Evolutionary conservation across 2,113 vertebrate genomes (phyloP).

Genomic region (Lampris megalopsis): DNA sequence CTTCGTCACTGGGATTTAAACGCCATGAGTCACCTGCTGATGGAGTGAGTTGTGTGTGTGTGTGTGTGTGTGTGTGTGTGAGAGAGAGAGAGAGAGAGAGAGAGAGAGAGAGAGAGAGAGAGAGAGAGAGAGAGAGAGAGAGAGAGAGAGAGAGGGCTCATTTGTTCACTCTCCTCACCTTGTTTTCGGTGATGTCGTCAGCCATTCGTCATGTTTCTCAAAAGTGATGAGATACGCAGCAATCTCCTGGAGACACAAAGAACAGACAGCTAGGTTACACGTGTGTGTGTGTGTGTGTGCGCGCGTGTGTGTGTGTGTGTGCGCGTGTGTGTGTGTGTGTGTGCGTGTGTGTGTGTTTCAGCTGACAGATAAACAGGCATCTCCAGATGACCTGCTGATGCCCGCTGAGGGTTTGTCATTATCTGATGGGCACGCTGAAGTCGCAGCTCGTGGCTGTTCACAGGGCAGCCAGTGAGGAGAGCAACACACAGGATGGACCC

Average conservation of each 20-base stretch:
- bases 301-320: constrained; percentile 10
- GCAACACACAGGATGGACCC: constrained; percentile 70
- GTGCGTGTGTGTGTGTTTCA: too few species aligned
- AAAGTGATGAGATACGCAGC: constrained; percentile 87
- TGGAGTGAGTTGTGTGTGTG: constrained; percentile 47
- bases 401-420: constrained; percentile 68
- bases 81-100: not conserved
- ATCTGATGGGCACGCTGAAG: constrained; percentile 73
- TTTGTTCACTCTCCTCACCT: constrained; percentile 70
- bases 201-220: constrained; percentile 86
- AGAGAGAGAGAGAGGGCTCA: too few species aligned
- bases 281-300: not conserved
- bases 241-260: constrained; percentile 80
- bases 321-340: constrained; percentile 39
- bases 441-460: constrained; percentile 65
- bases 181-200: constrained; percentile 86
- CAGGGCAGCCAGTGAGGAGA: constrained; percentile 74
- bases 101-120: not conserved
- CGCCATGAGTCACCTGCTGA: constrained; percentile 48
- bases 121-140: not conserved
- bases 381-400: constrained; percentile 77
- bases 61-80: constrained; percentile 1
- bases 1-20: constrained; percentile 61
- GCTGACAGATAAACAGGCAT: constrained; percentile 70
- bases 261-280: constrained; percentile 58